Evolutionary conservation across 2,113 vertebrate genomes (phyloP), one percentile per base, ranked within the genome.

Genomic region (Spea multiplicata): DNA sequence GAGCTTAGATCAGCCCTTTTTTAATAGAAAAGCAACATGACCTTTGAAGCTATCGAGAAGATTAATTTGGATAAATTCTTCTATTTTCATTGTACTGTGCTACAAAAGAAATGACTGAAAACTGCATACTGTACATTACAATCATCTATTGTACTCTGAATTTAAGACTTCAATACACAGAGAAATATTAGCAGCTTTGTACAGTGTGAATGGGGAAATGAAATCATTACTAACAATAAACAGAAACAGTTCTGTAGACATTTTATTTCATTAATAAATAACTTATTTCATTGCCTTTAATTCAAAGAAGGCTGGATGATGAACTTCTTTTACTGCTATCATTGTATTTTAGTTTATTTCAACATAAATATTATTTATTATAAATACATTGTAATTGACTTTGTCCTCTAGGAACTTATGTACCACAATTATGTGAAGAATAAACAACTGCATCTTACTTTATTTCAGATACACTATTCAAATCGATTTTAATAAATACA

Each of bases 321-420:
- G 52, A 8, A 16, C 12, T 74, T 62, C 64, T 47, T 47, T 73
- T 59, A 52, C 71, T 80, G 12, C 62, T 74, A 68, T 80, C 78
- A 74, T 80, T 80, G 66, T 55, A 46, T 73, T 67, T 73, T 66
- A 59, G 73, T 73, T 80, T 66, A 67, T 73, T 67, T 73, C 44
- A 44, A 50, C 44, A 44, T 14, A 53, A 53, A 12, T 12, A 53
- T 12, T 8, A 53, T 12, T 53, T 53, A 53, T 12, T 53, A 30
- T 1, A 30, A 30, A 30, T 30, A 30, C 30, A 30, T 30, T 30
- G 30, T 30, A 30, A 30, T 30, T 30, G 30, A 30, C 30, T 30
- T 30, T 30, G 30, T 30, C 30, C 30, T 30, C 30, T 30, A 30
- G 30, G 30, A 30, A 30, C 30, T 30, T 30, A 30, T 30, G 30